phyloP scores from a whole-genome alignment of 1,140 invertebrate species.

The Mya arenaria region DNA sequence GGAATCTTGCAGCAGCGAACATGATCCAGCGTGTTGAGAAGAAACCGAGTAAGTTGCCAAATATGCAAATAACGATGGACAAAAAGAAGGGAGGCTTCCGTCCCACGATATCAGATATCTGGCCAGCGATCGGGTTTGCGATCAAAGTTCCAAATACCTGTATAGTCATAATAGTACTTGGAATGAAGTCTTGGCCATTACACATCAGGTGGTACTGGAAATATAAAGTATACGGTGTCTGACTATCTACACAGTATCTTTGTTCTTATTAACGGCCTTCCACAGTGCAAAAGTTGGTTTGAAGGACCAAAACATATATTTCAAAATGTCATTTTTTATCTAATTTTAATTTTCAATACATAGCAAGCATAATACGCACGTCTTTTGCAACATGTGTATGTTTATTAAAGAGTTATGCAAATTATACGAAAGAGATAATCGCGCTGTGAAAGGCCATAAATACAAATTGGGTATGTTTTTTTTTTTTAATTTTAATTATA shows the following conservation, averaged over 20 bases:
- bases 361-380: too few species aligned
- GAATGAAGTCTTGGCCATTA: constrained; percentile 42
- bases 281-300: too few species aligned
- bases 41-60: constrained; percentile 28
- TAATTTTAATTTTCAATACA: too few species aligned
- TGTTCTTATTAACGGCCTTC: too few species aligned
- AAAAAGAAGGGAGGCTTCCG: constrained; percentile 42
- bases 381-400: too few species aligned
- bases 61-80: constrained; percentile 8
- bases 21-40: constrained; percentile 53
- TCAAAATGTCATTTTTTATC: background rate
- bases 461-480: too few species aligned
- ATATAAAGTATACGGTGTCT: background rate
- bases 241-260: too few species aligned
- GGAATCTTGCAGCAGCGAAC: constrained; percentile 47
- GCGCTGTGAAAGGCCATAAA: too few species aligned
- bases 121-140: constrained; percentile 46
- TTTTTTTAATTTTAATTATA: too few species aligned
- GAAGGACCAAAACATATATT: too few species aligned
- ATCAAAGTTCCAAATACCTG: constrained; percentile 53
- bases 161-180: constrained; percentile 48
- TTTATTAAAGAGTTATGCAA: too few species aligned
- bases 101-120: constrained; percentile 52
- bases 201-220: constrained; percentile 61
- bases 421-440: background rate